Percentiles rank a stretch among this genome's conserved stretches.
Conservation (phyloP, 2,888 invertebrate genomes). For the Leucophenga maculata region DNA sequence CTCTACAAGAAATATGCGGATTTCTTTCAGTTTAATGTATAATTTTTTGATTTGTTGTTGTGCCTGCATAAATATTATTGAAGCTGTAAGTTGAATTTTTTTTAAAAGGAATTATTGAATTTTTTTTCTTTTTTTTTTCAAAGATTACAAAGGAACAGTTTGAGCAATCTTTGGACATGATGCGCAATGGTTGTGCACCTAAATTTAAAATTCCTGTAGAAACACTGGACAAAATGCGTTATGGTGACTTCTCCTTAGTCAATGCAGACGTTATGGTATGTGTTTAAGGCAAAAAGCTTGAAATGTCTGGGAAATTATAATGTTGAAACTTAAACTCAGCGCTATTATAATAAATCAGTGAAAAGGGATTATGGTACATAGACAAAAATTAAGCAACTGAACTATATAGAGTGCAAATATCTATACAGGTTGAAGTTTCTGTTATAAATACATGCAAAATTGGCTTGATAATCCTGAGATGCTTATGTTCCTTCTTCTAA, state of each 20-base stretch:
- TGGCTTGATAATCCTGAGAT: no score
- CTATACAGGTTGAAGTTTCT: no score
- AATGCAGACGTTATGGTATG: conserved; percentile 62
- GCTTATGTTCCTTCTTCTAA: no score
- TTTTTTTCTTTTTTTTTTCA: background rate
- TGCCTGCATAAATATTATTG: conserved; percentile 26
- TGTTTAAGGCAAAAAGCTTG: background rate
- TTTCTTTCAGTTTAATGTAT: background rate
- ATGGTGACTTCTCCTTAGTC: conserved; percentile 61
- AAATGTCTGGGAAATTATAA: no score
- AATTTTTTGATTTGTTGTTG: conserved; percentile 18
- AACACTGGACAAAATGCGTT: conserved; percentile 57
- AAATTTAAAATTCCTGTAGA: conserved; percentile 65
- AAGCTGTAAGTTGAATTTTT: conserved; percentile 31
- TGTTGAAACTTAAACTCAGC: no score
- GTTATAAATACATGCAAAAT: no score
- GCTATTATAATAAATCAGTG: no score
- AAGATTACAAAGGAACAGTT: conserved; percentile 69
- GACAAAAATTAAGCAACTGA: no score
- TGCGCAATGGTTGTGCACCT: conserved; percentile 66
- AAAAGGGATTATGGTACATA: no score
- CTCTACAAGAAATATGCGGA: no score
- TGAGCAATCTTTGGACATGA: conserved; percentile 66
- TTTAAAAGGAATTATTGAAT: background rate
- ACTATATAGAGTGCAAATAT: no score